Base-by-base conservation (phyloP, 2,888 invertebrate species). In the Oligia latruncula region DNA sequence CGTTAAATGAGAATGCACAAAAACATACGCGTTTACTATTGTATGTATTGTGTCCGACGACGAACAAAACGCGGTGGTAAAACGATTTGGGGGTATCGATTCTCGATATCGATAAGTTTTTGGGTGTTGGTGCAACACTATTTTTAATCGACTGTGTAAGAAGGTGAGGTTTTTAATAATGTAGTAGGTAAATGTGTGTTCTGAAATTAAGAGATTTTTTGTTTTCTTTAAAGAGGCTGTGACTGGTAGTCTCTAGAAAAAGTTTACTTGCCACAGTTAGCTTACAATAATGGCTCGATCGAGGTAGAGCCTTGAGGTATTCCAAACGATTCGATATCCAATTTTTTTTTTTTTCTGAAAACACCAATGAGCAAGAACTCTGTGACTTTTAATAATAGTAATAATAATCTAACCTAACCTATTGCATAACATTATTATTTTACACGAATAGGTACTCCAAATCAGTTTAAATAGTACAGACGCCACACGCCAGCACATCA, bases 1-100 rank as follows among this genome's bases (percentile, higher is more conserved):
- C 93, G 92, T 92, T 93, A 93, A 94, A 93, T 93, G 92, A 86
- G 74, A 77, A 82, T 70, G 62, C 17, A 88, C 55, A 85, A 82
- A 88, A 86, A 82, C 86, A 81, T 40, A 58, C 49, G 46, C 20
- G 71, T 68, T 76, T 72, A 86, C 65, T 46, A 70, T 73, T 71
- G 70, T 40, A n/a, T 3, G 71, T 73, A 29, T 55, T 68, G 52
- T 58, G 5, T 87, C 43, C 40, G n/a, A 35, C 35, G 60, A 4
- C 43, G 23, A 72, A 77, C 43, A 46, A 62, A 84, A 75, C 29
- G 20, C n/a, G 62, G 40, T 49, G 43, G 60, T 43, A 72, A 87
- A 79, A 79, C 76, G 62, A 62, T 76, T 76, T 79, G 20, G 49
- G 13, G 15, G 9, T 76, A 76, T 62, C 15, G 49, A 60, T 60